Evolutionary conservation across 64 coral and sea anemone species (phyloP).

Genomic region (Montipora capricornis): DNA sequence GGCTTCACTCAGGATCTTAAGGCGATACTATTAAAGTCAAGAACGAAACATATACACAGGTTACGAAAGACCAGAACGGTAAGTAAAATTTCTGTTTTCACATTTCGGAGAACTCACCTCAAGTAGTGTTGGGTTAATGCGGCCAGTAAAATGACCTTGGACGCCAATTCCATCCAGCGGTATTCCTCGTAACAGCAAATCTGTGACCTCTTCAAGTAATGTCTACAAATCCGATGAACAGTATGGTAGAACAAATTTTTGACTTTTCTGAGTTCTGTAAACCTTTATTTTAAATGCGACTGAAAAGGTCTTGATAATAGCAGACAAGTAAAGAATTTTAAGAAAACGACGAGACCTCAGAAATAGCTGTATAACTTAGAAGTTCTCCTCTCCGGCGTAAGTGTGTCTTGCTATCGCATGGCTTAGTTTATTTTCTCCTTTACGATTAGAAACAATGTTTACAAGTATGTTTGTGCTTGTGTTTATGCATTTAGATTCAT

Average conservation of each 20-base stretch:
- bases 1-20: constrained; percentile 67
- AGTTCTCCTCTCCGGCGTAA: too few species aligned
- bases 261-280: too few species aligned
- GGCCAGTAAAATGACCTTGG: constrained; percentile 91
- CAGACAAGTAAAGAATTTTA: too few species aligned
- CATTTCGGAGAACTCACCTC: constrained; percentile 30
- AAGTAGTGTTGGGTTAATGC: constrained; percentile 80
- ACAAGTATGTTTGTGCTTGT: too few species aligned
- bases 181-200: constrained; percentile 51
- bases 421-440: too few species aligned
- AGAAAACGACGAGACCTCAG: too few species aligned
- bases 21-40: constrained; percentile 37
- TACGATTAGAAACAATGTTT: too few species aligned
- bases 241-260: not conserved
- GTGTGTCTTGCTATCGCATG: too few species aligned
- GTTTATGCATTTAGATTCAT: too few species aligned
- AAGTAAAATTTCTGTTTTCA: not conserved
- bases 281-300: too few species aligned
- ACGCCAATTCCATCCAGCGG: constrained; percentile 78
- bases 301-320: too few species aligned
- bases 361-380: too few species aligned
- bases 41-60: not conserved
- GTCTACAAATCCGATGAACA: constrained; percentile 21
- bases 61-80: not conserved
- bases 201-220: constrained; percentile 72